Evolutionary conservation across 2,888 invertebrate genomes (phyloP), one percentile per base, ranked within the genome.

Genomic region (Euzophera pinguis): DNA sequence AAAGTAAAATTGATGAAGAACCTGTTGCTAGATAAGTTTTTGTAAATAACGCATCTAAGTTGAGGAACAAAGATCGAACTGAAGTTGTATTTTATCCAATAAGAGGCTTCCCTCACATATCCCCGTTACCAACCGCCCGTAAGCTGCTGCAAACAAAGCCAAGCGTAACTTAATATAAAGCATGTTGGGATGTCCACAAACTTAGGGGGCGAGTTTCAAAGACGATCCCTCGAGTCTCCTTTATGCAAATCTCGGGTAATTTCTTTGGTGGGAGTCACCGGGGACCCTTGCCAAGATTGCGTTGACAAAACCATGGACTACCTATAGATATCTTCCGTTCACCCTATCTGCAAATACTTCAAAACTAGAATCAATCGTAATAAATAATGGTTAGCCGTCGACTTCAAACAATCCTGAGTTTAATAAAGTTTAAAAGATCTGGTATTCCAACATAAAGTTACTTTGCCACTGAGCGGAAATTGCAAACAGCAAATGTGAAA

Each of bases 231-330:
- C 60, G 81, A 78, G 79, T 81, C 82, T 81, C 83, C 83, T 86
- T 86, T 85, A 88, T 86, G 87, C 80, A 85, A 88, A 86, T 86
- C 78, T 78, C 66, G 74, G 74, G 84, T 84, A 85, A 86, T 85
- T 87, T 83, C 84, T 82, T 82, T 78, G 78, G 84, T 79, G 81
- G 78, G 78, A 80, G 79, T 81, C 83, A 69, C 79, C 71, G 65
- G 80, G 75, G 83, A 80, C 78, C 80, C 73, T 79, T 74, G 73
- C 70, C 69, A 72, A 82, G 78, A 84, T 84, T 83, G 81, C 75
- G 78, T 81, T 81, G 78, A 80, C 79, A 80, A 74, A 75, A 75
- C 75, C 71, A 69, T 72, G 64, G 64, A 64, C 63, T 71, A 74
- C 72, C 67, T 74, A 69, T 65, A 66, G 69, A 70, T 73, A 73